Conservation (phyloP, 2,113 vertebrate genomes). For the Alligator mississippiensis region DNA sequence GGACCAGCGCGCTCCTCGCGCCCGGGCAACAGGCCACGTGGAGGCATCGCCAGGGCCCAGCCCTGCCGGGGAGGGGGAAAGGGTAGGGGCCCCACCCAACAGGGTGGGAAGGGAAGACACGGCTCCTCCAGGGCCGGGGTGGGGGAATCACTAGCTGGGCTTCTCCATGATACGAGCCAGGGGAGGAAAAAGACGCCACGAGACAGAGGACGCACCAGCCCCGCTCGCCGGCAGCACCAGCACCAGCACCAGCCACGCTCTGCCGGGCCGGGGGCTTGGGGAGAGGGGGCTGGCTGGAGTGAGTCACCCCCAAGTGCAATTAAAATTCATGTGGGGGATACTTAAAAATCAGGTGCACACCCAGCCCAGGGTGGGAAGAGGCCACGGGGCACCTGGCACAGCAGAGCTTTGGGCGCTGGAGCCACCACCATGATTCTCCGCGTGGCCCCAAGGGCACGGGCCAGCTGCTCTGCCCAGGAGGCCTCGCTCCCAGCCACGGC, state of each 20-base stretch:
- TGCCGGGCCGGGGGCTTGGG: not conserved
- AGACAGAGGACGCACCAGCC: not conserved
- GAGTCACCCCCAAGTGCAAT: not conserved
- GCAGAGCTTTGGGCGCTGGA: no score
- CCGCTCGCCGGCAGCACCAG: not conserved
- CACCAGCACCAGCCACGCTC: not conserved
- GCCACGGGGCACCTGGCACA: no score
- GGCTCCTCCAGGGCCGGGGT: not conserved
- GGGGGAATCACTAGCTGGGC: not conserved
- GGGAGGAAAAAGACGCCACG: not conserved
- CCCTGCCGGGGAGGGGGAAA: not conserved
- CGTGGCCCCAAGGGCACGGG: no score
- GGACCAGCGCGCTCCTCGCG: not conserved
- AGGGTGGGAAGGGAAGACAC: not conserved
- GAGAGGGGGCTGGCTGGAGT: not conserved
- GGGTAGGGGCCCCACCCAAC: not conserved
- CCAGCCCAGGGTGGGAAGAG: not conserved
- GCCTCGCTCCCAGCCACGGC: not conserved
- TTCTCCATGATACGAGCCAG: not conserved
- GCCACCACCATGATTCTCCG: not conserved
- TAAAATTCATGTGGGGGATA: not conserved
- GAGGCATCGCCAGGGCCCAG: conserved; percentile 25
- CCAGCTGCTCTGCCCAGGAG: no score
- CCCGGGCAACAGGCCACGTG: conserved; percentile 30
- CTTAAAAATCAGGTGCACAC: not conserved